A percentile compares a stretch with the other conserved stretches of the same genome.
Conservation (phyloP, 1,140 invertebrate genomes). For the Aporrectodea caliginosa region DNA sequence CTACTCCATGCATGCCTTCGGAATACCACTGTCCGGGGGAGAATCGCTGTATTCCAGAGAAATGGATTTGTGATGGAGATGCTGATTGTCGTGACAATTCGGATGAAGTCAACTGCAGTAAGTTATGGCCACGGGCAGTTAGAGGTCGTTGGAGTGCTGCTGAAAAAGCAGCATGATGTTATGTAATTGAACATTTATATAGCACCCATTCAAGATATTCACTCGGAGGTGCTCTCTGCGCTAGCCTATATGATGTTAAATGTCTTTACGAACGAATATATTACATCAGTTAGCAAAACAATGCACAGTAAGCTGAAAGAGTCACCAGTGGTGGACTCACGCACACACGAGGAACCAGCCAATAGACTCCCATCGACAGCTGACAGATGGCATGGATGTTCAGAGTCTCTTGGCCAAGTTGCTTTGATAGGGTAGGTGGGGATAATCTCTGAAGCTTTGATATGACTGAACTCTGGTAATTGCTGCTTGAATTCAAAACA, state of each 20-base stretch:
- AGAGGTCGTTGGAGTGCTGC: not conserved
- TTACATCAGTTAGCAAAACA: too few relatives aligned
- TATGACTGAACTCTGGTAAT: not conserved
- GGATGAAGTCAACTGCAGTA: constrained; percentile 60
- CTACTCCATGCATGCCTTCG: not conserved
- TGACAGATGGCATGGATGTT: too few relatives aligned
- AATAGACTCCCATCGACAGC: too few relatives aligned
- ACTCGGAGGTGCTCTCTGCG: too few relatives aligned
- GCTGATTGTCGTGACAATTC: constrained; percentile 67
- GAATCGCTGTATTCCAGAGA: constrained; percentile 63
- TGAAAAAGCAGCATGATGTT: not conserved
- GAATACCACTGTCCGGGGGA: constrained; percentile 64
- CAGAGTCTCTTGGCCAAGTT: too few relatives aligned
- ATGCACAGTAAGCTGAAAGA: too few relatives aligned
- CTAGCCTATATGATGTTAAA: too few relatives aligned
- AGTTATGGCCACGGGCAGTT: not conserved
- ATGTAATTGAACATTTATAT: too few relatives aligned
- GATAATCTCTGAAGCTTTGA: not conserved
- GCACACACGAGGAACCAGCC: too few relatives aligned
- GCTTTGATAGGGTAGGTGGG: not conserved
- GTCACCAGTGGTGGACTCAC: not conserved
- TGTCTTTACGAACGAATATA: too few relatives aligned
- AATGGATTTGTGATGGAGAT: constrained; percentile 68
- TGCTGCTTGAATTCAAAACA: not conserved
- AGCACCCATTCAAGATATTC: too few relatives aligned